phyloP scores from a whole-genome alignment of 2,888 invertebrate genomes.

The Caenorhabditis sp. region DNA sequence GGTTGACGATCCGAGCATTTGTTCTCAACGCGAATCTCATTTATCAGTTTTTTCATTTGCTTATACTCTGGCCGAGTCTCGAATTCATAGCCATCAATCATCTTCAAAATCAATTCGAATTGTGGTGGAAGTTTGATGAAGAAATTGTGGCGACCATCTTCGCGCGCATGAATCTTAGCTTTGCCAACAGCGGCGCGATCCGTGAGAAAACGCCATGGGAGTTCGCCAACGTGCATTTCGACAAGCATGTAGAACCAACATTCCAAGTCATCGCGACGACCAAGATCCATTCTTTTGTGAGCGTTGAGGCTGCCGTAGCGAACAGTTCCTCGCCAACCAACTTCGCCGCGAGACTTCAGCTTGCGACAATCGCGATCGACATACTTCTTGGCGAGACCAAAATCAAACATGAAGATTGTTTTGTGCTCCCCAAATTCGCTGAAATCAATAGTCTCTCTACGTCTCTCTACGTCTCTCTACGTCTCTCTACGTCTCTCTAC shows the following conservation, averaged over 20 bases:
- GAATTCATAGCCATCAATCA: slow-evolving; percentile 34
- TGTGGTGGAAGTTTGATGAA: slow-evolving; percentile 23
- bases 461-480: no score
- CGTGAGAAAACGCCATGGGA: slow-evolving; percentile 58
- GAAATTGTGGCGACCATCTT: slow-evolving; percentile 11
- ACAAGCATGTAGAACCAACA: slow-evolving; percentile 61
- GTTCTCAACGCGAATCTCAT: slow-evolving; percentile 27
- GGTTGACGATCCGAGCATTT: slow-evolving; percentile 20
- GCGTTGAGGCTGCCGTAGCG: slow-evolving; percentile 58
- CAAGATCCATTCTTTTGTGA: slow-evolving; percentile 51
- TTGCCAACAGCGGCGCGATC: slow-evolving; percentile 30
- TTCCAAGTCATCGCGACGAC: slow-evolving; percentile 56
- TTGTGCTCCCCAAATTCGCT: slow-evolving; percentile 21
- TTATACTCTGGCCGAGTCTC: slow-evolving; percentile 28
- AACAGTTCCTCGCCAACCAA: slow-evolving; percentile 60
- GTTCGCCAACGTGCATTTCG: slow-evolving; percentile 53
- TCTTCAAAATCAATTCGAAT: slow-evolving; percentile 28
- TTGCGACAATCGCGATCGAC: slow-evolving; percentile 31
- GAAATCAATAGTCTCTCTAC: background rate
- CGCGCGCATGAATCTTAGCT: slow-evolving; percentile 18
- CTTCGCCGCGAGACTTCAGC: slow-evolving; percentile 47
- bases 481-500: no score
- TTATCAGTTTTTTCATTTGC: slow-evolving; percentile 19
- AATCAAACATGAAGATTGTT: slow-evolving; percentile 41
- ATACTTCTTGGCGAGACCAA: slow-evolving; percentile 41